Conservation (phyloP, 1,140 invertebrate genomes). For the Hydropsyche tenuis region DNA sequence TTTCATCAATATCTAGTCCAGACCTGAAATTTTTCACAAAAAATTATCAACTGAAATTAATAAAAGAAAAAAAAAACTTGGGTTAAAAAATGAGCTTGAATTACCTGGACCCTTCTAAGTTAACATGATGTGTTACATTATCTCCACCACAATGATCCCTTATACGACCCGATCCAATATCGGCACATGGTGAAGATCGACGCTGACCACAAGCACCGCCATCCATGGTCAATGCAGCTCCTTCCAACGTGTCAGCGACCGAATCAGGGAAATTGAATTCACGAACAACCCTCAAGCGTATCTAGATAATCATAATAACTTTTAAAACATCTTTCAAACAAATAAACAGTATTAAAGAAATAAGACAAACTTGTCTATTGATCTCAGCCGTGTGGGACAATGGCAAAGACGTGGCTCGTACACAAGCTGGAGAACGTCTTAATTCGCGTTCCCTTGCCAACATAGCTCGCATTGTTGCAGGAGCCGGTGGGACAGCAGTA, state of each 20-base stretch:
- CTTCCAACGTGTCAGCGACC: conserved; percentile 84
- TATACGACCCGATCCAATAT: conserved; percentile 21
- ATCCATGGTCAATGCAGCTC: conserved; percentile 48
- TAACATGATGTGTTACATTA: conserved; percentile 34
- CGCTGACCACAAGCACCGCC: not conserved
- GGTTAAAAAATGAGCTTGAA: no score
- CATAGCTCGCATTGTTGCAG: conserved; percentile 80
- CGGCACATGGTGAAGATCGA: conserved; percentile 21
- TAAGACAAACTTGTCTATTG: conserved; percentile 63
- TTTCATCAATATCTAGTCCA: conserved; percentile 40
- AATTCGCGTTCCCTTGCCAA: conserved; percentile 86
- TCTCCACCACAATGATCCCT: conserved; percentile 45
- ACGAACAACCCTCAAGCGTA: conserved; percentile 86
- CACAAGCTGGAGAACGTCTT: conserved; percentile 77
- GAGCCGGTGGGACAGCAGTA: conserved; percentile 71
- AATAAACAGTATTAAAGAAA: not conserved
- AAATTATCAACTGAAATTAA: not conserved
- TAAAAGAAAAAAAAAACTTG: not conserved
- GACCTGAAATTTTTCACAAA: conserved; percentile 6
- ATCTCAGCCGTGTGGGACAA: conserved; percentile 79
- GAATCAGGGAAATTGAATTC: conserved; percentile 94
- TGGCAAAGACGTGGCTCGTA: conserved; percentile 76
- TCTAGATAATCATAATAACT: no score
- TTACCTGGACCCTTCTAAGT: conserved; percentile 22
- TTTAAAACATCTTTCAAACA: conserved; percentile 18